Conservation (phyloP, 2,888 invertebrate genomes). For the Acanthoscelides obtectus region DNA sequence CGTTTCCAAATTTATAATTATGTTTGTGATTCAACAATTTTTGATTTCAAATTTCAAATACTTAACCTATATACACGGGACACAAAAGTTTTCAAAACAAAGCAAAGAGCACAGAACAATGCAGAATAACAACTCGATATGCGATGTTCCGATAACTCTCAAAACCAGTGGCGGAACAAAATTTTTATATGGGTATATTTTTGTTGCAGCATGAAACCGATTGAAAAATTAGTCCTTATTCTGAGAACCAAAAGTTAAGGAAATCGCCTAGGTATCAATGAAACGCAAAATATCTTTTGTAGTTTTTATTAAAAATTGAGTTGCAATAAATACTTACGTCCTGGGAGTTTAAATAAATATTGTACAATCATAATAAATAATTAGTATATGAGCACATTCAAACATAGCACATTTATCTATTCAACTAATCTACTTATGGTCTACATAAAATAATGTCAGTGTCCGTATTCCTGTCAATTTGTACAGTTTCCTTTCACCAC, state of each 20-base stretch:
- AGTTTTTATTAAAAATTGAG: background rate
- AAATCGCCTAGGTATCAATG: no score
- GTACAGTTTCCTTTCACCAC: background rate
- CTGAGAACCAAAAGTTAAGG: no score
- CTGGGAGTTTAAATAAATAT: background rate
- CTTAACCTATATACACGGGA: background rate
- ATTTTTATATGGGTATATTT: no score
- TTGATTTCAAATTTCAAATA: background rate
- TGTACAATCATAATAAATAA: background rate
- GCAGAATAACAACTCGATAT: no score
- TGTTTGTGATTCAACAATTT: background rate
- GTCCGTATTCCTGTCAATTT: background rate
- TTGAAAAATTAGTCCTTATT: no score
- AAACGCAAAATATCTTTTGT: no score
- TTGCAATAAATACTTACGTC: background rate
- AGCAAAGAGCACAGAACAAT: no score
- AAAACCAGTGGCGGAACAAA: no score
- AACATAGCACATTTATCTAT: constrained; percentile 8
- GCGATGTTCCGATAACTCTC: no score
- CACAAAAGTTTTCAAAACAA: no score
- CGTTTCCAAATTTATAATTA: background rate
- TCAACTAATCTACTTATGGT: background rate
- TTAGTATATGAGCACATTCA: background rate
- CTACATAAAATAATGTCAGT: background rate
- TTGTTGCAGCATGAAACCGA: no score